phyloP scores from a whole-genome alignment of 2,797 vertebrate species.

The Labeo calbasu region DNA sequence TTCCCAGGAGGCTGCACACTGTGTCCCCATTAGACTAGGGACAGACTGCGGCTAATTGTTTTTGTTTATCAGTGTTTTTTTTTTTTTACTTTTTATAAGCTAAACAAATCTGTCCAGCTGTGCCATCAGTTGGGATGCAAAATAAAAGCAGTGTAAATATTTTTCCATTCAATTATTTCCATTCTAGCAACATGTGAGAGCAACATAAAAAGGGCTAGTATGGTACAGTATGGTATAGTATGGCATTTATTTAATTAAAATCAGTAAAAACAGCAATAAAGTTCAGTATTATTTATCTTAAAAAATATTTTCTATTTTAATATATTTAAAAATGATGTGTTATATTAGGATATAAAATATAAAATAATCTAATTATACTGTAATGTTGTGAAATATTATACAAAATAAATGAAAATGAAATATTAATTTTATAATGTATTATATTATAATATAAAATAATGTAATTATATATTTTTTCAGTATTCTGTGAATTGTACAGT shows the following conservation, averaged over 20 bases:
- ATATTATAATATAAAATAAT: no score
- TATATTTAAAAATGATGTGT: neutral
- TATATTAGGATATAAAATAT: no score
- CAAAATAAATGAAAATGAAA: no score
- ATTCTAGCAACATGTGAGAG: neutral
- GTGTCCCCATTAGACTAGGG: neutral
- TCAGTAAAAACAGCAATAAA: neutral
- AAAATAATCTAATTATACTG: neutral
- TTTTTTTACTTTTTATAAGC: neutral
- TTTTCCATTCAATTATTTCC: neutral
- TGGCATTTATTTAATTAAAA: neutral
- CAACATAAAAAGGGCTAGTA: neutral
- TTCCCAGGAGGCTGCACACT: slow-evolving; percentile 4
- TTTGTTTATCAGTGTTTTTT: neutral
- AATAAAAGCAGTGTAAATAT: neutral
- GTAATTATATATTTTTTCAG: no score
- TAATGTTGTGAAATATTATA: no score
- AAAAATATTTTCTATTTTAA: neutral
- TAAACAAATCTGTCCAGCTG: neutral
- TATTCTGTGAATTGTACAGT: no score
- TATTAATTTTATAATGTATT: no score
- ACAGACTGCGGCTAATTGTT: slow-evolving; percentile 15
- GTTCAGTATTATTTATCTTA: neutral
- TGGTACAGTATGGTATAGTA: no score
- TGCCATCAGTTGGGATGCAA: neutral